phyloP scores from a whole-genome alignment of 2,888 invertebrate species.

The Leucoma salicis region DNA sequence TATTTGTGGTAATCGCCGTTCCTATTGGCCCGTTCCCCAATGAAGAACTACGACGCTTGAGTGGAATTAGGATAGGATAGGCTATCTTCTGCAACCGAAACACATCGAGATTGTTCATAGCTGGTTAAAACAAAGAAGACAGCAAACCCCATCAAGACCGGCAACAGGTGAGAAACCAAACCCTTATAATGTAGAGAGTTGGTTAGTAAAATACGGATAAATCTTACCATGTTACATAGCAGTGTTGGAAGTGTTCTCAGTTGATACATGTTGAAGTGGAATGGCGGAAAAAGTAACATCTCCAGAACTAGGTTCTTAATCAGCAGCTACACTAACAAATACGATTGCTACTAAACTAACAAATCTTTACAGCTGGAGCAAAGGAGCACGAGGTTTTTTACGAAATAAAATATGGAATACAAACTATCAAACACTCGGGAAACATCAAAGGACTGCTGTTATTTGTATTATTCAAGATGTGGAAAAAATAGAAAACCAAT shows the following conservation, averaged over 20 bases:
- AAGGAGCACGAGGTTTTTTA: neutral
- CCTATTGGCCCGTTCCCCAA: too few species aligned
- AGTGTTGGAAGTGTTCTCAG: neutral
- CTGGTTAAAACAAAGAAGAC: too few species aligned
- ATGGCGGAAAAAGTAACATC: neutral
- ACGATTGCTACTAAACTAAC: neutral
- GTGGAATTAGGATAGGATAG: too few species aligned
- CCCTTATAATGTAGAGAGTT: slow-evolving; percentile 13
- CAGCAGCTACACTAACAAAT: neutral
- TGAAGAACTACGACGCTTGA: too few species aligned
- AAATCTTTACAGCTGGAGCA: neutral
- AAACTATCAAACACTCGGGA: neutral
- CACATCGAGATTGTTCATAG: too few species aligned
- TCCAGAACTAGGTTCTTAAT: neutral
- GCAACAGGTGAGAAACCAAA: too few species aligned
- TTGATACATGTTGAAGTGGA: too few species aligned
- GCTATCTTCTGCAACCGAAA: too few species aligned
- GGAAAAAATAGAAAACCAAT: slow-evolving; percentile 2
- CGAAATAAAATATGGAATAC: neutral
- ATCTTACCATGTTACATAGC: slow-evolving; percentile 23
- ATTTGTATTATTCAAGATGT: neutral
- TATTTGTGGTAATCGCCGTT: too few species aligned
- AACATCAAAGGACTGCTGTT: too few species aligned
- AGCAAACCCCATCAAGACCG: too few species aligned
- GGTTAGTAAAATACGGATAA: too few species aligned